phyloP scores from a whole-genome alignment of 2,113 vertebrate genomes.

The Gymnocephalus cernua region DNA sequence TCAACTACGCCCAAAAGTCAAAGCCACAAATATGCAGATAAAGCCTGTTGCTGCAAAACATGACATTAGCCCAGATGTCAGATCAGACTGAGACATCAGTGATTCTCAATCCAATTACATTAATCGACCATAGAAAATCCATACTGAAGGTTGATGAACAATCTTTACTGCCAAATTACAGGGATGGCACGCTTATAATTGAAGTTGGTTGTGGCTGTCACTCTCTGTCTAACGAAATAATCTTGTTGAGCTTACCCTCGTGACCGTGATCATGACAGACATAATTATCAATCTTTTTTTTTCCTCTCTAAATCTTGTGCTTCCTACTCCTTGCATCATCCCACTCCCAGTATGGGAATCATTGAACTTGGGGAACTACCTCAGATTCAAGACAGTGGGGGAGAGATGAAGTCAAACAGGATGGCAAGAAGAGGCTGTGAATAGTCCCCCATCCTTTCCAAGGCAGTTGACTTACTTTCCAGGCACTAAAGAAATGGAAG shows the following conservation, averaged over 20 bases:
- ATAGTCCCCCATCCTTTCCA: slow-evolving; percentile 26
- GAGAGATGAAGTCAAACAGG: slow-evolving; percentile 26
- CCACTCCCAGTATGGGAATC: neutral
- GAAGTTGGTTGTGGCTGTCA: slow-evolving; percentile 77
- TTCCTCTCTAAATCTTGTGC: slow-evolving; percentile 8
- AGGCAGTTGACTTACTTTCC: slow-evolving; percentile 25
- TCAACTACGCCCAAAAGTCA: neutral
- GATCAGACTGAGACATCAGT: slow-evolving; percentile 67
- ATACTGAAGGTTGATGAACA: slow-evolving; percentile 80
- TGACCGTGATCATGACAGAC: slow-evolving; percentile 71
- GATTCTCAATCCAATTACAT: slow-evolving; percentile 78
- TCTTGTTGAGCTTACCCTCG: slow-evolving; percentile 73
- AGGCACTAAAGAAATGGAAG: slow-evolving; percentile 53
- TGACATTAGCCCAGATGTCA: slow-evolving; percentile 52
- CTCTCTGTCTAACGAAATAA: slow-evolving; percentile 75
- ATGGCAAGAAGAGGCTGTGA: slow-evolving; percentile 26
- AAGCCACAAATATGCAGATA: slow-evolving; percentile 21
- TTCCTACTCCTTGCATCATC: neutral
- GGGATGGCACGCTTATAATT: slow-evolving; percentile 64
- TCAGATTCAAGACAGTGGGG: slow-evolving; percentile 11
- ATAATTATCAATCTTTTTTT: slow-evolving; percentile 56
- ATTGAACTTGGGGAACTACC: neutral
- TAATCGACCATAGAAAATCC: slow-evolving; percentile 80
- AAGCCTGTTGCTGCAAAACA: slow-evolving; percentile 49
- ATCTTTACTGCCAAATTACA: slow-evolving; percentile 79